Conservation (phyloP, 2,113 vertebrate genomes). For the Anguilla rostrata region DNA sequence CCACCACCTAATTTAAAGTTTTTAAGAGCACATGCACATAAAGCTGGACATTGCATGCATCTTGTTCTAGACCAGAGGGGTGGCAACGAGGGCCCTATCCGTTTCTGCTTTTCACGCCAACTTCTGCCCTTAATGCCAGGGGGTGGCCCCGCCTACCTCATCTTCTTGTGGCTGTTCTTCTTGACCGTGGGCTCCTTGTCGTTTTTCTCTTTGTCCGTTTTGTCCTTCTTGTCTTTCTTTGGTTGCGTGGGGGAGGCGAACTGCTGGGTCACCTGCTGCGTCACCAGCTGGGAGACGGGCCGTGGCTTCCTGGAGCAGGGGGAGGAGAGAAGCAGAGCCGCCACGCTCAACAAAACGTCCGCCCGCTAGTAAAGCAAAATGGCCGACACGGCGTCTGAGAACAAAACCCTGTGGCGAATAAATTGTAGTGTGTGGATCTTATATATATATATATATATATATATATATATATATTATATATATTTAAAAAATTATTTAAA, state of each 20-base stretch:
- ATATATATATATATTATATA: no score
- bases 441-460: no score
- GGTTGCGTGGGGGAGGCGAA: slow-evolving; percentile 94
- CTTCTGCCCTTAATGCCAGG: no score
- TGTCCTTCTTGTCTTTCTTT: slow-evolving; percentile 98
- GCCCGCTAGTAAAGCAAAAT: not conserved
- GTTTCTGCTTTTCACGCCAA: no score
- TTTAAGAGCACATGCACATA: no score
- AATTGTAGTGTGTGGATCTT: no score
- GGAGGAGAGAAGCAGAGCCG: slow-evolving; percentile 22
- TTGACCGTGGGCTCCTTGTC: slow-evolving; percentile 92
- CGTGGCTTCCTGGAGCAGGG: slow-evolving; percentile 87
- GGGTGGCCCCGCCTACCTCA: slow-evolving; percentile 67
- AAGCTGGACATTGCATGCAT: no score
- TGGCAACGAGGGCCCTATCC: no score
- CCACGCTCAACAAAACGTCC: not conserved
- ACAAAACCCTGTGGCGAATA: not conserved
- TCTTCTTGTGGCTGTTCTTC: slow-evolving; percentile 98
- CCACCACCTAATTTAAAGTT: no score
- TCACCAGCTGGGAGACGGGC: slow-evolving; percentile 95
- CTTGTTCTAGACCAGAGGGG: no score
- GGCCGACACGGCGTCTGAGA: not conserved
- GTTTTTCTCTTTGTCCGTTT: slow-evolving; percentile 91
- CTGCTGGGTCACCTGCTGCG: slow-evolving; percentile 97
- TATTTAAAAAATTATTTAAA: no score